These are phyloP conservation scores for Oryzias melastigma DNA, from an alignment of 2,113 vertebrate genomes.

Conservation along the genomic window DNA sequence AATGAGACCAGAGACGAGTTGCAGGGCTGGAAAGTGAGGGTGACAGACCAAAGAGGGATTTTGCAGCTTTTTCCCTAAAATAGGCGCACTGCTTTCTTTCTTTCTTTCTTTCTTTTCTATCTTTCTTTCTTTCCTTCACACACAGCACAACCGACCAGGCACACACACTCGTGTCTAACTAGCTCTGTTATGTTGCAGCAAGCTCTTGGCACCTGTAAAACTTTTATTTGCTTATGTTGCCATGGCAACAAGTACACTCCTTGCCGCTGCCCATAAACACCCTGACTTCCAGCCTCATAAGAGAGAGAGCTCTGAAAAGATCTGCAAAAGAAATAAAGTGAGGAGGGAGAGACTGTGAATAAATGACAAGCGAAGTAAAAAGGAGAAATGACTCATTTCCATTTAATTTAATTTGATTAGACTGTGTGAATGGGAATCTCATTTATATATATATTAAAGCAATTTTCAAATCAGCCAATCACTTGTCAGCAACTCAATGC, in stretches of 20 bases:
- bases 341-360: background rate
- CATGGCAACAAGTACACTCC: slow-evolving; percentile 62
- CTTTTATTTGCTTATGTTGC: slow-evolving; percentile 65
- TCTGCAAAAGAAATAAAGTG: background rate
- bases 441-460: background rate
- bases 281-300: slow-evolving; percentile 34
- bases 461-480: no score
- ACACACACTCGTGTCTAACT: slow-evolving; percentile 7
- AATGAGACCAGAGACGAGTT: slow-evolving; percentile 18
- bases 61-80: no score
- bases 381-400: slow-evolving; percentile 18
- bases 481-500: no score
- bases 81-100: no score
- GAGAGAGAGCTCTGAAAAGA: background rate
- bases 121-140: slow-evolving; percentile 6
- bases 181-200: slow-evolving; percentile 44
- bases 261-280: slow-evolving; percentile 48
- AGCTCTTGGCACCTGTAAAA: slow-evolving; percentile 69
- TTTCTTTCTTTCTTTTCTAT: no score
- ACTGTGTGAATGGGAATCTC: slow-evolving; percentile 13
- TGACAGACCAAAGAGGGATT: slow-evolving; percentile 52
- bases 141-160: background rate
- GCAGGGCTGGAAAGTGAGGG: slow-evolving; percentile 35
- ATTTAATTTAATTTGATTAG: slow-evolving; percentile 21
- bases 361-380: background rate